Evolutionary conservation across 2,797 vertebrate species (phyloP).

Genomic region (Spea hammondii): DNA sequence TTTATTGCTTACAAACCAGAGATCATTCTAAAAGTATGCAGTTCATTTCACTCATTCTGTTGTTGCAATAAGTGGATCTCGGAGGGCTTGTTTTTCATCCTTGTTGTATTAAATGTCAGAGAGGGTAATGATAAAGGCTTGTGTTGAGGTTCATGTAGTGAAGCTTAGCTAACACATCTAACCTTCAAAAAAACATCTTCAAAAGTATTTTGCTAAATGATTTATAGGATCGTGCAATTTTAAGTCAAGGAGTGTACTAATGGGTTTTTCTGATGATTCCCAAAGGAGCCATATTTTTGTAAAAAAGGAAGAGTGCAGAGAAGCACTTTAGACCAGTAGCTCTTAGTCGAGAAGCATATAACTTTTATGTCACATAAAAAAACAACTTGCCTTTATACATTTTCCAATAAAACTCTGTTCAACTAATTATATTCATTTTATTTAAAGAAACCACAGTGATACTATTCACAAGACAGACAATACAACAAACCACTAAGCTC

Average conservation of each 20-base stretch:
- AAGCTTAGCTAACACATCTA: conserved; percentile 64
- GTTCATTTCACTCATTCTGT: conserved; percentile 46
- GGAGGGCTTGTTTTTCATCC: conserved; percentile 72
- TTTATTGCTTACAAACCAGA: conserved; percentile 62
- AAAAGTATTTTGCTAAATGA: conserved; percentile 78
- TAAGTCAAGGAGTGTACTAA: conserved; percentile 82
- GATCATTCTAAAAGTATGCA: conserved; percentile 56
- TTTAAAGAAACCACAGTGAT: no score
- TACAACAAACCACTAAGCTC: no score
- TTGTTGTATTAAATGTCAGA: conserved; percentile 76
- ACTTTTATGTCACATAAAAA: conserved; percentile 46
- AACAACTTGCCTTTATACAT: not conserved
- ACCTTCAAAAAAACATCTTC: conserved; percentile 62
- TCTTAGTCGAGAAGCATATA: conserved; percentile 49
- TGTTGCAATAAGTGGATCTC: conserved; percentile 70
- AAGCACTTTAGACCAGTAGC: conserved; percentile 67
- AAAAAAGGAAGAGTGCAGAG: conserved; percentile 70
- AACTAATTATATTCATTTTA: no score
- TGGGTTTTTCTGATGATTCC: conserved; percentile 81
- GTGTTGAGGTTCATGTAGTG: conserved; percentile 56
- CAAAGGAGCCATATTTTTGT: conserved; percentile 73
- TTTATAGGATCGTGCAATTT: conserved; percentile 93
- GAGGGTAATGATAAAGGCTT: conserved; percentile 62
- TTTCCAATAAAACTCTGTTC: not conserved
- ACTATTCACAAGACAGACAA: no score